These are phyloP conservation scores for Sebastes baramenuke DNA, from an alignment of 2,797 vertebrate genomes.

Conservation along the genomic window DNA sequence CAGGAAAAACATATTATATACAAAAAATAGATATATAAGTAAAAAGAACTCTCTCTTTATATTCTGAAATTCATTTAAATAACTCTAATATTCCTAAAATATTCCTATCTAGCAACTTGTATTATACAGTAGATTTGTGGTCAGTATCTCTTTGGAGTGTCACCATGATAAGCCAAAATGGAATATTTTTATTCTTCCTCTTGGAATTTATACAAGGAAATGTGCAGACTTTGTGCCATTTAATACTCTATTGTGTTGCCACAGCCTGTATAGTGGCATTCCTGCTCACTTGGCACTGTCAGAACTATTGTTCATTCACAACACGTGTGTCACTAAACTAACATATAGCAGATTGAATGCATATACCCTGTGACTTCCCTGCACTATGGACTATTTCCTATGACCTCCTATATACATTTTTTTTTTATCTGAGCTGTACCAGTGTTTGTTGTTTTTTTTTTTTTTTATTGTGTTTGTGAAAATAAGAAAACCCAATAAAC, in stretches of 20 bases:
- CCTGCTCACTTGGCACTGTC: background rate
- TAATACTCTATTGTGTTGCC: background rate
- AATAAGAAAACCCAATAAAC: too few species aligned
- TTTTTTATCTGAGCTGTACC: too few species aligned
- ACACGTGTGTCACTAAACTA: conserved; percentile 9
- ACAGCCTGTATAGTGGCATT: background rate
- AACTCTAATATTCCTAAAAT: background rate
- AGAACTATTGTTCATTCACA: background rate
- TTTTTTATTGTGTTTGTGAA: too few species aligned
- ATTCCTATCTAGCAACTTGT: background rate
- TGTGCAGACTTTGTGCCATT: background rate
- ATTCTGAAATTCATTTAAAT: background rate
- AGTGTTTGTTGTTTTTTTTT: too few species aligned
- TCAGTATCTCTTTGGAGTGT: background rate
- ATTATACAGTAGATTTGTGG: too few species aligned
- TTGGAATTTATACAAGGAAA: background rate
- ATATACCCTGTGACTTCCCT: too few species aligned
- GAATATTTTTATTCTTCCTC: background rate
- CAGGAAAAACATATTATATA: too few species aligned
- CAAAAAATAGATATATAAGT: too few species aligned
- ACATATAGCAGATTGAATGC: background rate
- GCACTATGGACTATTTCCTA: too few species aligned
- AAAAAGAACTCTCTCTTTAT: background rate
- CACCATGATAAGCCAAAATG: background rate
- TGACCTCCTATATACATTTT: too few species aligned